These are phyloP conservation scores for Oncorhynchus gorbuscha DNA, from an alignment of 2,113 vertebrate genomes.

Conservation along the genomic window DNA sequence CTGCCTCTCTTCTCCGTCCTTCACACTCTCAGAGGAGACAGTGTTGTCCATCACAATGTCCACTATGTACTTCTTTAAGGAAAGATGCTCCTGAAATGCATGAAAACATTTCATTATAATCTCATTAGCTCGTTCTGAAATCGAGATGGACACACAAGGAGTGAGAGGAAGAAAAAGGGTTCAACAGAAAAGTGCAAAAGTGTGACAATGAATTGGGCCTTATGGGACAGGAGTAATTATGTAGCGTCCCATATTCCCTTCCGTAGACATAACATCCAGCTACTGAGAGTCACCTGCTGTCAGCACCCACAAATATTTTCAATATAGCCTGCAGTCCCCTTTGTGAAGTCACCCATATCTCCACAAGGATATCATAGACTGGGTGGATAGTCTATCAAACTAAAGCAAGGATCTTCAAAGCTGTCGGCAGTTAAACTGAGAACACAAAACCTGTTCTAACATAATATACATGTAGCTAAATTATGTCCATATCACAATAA, in stretches of 20 bases:
- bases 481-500: background rate
- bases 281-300: background rate
- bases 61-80: slow-evolving; percentile 94
- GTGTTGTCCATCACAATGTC: slow-evolving; percentile 88
- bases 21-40: slow-evolving; percentile 78
- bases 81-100: slow-evolving; percentile 88
- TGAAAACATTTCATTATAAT: background rate
- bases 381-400: too few relatives aligned
- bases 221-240: background rate
- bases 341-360: too few relatives aligned
- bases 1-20: slow-evolving; percentile 90
- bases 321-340: too few relatives aligned
- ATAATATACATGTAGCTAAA: background rate
- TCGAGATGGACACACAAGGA: background rate
- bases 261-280: background rate
- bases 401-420: background rate
- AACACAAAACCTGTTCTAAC: background rate
- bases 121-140: background rate
- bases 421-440: background rate
- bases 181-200: background rate
- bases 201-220: background rate
- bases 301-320: background rate
- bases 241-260: background rate
- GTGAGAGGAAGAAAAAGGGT: too few relatives aligned
- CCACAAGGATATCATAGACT: too few relatives aligned